Percentiles rank a stretch among this genome's conserved stretches.
These are phyloP conservation scores for Hemistola chrysoprasaria DNA, from an alignment of 2,888 invertebrate genomes.

Conservation along the genomic window DNA sequence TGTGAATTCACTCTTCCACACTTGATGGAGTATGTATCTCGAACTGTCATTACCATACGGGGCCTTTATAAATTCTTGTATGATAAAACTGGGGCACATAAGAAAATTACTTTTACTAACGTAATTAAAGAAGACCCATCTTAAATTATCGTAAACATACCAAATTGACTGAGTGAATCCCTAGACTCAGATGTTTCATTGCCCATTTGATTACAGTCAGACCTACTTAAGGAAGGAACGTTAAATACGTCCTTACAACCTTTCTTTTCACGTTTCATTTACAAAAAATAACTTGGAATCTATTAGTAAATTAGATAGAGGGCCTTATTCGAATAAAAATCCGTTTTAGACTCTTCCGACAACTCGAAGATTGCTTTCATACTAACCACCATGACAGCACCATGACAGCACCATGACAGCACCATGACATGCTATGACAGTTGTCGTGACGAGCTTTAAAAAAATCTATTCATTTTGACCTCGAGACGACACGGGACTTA, in stretches of 20 bases:
- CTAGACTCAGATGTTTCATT: conserved; percentile 5
- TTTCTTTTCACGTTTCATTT: conserved; percentile 25
- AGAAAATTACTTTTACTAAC: too few relatives aligned
- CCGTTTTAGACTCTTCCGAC: too few relatives aligned
- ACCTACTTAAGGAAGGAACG: conserved; percentile 4
- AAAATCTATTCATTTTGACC: conserved; percentile 76
- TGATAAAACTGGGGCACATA: too few relatives aligned
- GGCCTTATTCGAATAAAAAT: too few relatives aligned
- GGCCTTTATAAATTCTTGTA: conserved; percentile 20
- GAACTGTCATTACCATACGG: conserved; percentile 22
- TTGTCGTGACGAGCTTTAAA: conserved; percentile 67
- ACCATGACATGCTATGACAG: conserved; percentile 74
- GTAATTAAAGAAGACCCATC: too few relatives aligned
- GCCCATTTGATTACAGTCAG: conserved; percentile 1
- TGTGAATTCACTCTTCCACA: conserved; percentile 29
- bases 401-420: conserved; percentile 60
- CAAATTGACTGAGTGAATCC: background rate
- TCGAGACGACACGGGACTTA: conserved; percentile 71
- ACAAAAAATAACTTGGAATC: conserved; percentile 28
- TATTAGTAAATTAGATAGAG: conserved; percentile 40
- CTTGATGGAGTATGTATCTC: conserved; percentile 22
- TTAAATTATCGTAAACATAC: too few relatives aligned
- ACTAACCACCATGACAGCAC: too few relatives aligned
- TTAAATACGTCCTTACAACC: conserved; percentile 12
- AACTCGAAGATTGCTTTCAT: too few relatives aligned